Conservation (phyloP, 2,797 vertebrate species). For the Enteromius radiatus region DNA sequence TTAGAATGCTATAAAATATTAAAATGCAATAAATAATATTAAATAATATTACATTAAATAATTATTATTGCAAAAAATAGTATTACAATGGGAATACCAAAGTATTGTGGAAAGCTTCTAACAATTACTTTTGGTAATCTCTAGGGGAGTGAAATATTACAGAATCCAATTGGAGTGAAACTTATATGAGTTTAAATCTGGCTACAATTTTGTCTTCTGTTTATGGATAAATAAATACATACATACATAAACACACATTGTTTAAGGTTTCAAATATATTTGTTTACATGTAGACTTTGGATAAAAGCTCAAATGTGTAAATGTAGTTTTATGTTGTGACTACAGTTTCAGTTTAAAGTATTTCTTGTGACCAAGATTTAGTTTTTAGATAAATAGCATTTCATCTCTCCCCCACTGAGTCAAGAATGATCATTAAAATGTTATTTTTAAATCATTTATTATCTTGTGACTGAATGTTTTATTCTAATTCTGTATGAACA, state of each 20-base stretch:
- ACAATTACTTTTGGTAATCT: too few relatives aligned
- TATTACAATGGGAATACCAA: too few relatives aligned
- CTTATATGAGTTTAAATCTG: not conserved
- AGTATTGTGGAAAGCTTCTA: too few relatives aligned
- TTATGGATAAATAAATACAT: not conserved
- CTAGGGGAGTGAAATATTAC: too few relatives aligned
- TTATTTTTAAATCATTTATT: constrained; percentile 19
- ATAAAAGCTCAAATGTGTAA: not conserved
- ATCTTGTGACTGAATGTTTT: constrained; percentile 1
- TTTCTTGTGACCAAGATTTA: not conserved
- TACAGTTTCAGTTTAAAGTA: not conserved
- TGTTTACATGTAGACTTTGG: not conserved
- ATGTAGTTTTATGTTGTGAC: not conserved
- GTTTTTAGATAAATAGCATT: not conserved
- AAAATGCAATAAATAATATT: too few relatives aligned
- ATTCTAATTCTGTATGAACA: not conserved
- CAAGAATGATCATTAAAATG: not conserved
- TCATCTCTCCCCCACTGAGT: not conserved
- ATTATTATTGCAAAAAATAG: too few relatives aligned
- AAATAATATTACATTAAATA: too few relatives aligned
- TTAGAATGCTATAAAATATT: too few relatives aligned
- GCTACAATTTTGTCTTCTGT: not conserved
- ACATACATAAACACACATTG: not conserved
- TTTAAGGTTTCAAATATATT: not conserved
- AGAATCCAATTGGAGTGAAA: too few relatives aligned